Evolutionary conservation across 1,140 invertebrate genomes (phyloP).

Genomic region (Tetranychus urticae): DNA sequence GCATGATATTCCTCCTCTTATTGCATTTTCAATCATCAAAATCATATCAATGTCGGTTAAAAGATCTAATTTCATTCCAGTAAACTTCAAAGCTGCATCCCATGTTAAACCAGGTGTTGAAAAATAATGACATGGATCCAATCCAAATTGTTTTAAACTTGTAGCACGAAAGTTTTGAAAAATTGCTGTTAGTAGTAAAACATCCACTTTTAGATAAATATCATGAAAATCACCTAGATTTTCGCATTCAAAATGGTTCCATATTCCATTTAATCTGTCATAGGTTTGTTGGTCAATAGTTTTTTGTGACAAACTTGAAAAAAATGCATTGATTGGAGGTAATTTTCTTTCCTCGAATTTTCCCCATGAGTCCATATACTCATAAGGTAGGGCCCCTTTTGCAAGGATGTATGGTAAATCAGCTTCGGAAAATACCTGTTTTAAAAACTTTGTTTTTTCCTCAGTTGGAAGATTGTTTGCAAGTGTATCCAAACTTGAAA

Average conservation of each 20-base stretch:
- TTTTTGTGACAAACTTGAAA: not conserved
- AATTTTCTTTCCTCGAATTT: not conserved
- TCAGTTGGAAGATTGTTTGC: not conserved
- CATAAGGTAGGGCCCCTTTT: not conserved
- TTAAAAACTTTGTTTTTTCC: not conserved
- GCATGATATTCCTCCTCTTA: not conserved
- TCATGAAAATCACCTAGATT: not conserved
- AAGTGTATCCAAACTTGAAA: not conserved
- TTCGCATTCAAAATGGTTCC: not conserved
- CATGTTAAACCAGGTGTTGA: not conserved
- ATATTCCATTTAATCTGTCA: not conserved
- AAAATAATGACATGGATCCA: not conserved
- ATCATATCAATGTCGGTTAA: slow-evolving; percentile 15
- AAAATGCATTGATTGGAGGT: not conserved
- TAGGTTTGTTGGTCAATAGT: not conserved
- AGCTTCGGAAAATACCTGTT: not conserved
- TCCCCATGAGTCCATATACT: not conserved
- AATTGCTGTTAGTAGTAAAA: not conserved
- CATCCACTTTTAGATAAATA: not conserved
- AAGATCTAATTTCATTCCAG: slow-evolving; percentile 6
- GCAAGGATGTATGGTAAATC: not conserved
- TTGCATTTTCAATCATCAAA: slow-evolving; percentile 15
- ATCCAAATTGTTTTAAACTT: not conserved
- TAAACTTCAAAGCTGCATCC: not conserved
- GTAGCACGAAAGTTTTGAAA: not conserved